phyloP scores from a whole-genome alignment of 2,888 invertebrate species.

The Meiosimyza decipiens region DNA sequence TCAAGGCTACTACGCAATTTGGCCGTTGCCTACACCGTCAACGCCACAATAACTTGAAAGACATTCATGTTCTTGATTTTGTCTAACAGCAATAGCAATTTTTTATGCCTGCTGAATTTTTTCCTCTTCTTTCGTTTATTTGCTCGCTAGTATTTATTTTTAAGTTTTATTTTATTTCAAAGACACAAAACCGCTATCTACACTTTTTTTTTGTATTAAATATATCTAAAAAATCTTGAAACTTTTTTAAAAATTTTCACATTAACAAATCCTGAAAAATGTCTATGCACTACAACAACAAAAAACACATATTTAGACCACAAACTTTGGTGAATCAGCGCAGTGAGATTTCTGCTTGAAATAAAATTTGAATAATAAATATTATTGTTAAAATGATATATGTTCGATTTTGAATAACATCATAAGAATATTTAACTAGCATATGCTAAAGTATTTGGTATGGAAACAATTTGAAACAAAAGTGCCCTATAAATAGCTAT shows the following conservation, averaged over 20 bases:
- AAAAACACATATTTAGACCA: constrained; percentile 38
- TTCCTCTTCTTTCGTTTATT: background rate
- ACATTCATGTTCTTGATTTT: constrained; percentile 3
- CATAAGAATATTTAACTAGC: background rate
- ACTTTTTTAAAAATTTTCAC: no score
- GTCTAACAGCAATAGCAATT: background rate
- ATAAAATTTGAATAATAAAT: constrained; percentile 58
- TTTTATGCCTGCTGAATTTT: background rate
- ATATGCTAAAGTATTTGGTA: background rate
- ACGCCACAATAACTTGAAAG: background rate
- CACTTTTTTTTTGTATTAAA: constrained; percentile 1
- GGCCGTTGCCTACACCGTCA: constrained; percentile 1
- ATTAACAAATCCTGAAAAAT: no score
- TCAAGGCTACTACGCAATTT: constrained; percentile 30
- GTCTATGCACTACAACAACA: background rate
- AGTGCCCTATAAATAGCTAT: no score
- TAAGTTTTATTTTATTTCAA: constrained; percentile 28
- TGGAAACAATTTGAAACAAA: no score
- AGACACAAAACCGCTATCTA: background rate
- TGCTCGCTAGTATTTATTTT: constrained; percentile 2
- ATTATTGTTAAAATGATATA: background rate
- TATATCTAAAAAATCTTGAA: background rate
- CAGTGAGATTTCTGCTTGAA: constrained; percentile 60
- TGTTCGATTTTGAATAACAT: background rate
- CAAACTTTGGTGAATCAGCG: constrained; percentile 40